Base-by-base conservation (phyloP, 1,140 invertebrate species). In the Drosophila nigrodunni region DNA sequence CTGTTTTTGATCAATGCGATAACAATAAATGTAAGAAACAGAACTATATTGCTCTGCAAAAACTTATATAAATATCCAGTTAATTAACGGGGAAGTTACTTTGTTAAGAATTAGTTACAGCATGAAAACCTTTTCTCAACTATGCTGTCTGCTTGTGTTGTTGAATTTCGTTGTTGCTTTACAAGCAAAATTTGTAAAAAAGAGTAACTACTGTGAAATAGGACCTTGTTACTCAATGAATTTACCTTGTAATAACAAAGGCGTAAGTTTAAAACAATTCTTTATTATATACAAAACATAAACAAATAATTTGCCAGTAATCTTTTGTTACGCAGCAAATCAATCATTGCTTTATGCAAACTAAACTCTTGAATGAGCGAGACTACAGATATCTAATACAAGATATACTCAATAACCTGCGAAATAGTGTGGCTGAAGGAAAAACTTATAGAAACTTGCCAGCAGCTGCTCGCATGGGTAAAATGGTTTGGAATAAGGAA, bases 371-470 rank as follows among this genome's bases (percentile, higher is more conserved):
- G 7, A 13, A 49, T 0, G 59, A 70, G 21, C 0, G 0, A 0
- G 37, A 47, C 3, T 70, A 47, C 1, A 66, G 7, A 8, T 9
- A 15, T 0, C 0, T n/a, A 0, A 11, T 83, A 4, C 18, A 41
- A 2, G 2, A 47, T 2, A 1, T 6, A 0, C 64, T 82, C 1
- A 83, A 83, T 49, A 46, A 9, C 0, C 7, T 82, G 11, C 72
- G 80, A 0, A 73, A 77, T 25, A 15, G 57, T 1, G 80, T 77
- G 11, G 80, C 80, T 10, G 50, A 55, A 2, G 80, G 80, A 2
- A 11, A 37, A 1, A 11, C 10, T 0, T 75, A 73, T 35, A 50
- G 35, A 13, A 67, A 74, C 18, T 47, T 83, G 8, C 65, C 60
- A 0, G 7, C 10, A 9, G 81, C 81, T 0, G 81, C 73, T 4